Conservation (phyloP, 2,797 vertebrate species). For the Malacoctenus gilli region DNA sequence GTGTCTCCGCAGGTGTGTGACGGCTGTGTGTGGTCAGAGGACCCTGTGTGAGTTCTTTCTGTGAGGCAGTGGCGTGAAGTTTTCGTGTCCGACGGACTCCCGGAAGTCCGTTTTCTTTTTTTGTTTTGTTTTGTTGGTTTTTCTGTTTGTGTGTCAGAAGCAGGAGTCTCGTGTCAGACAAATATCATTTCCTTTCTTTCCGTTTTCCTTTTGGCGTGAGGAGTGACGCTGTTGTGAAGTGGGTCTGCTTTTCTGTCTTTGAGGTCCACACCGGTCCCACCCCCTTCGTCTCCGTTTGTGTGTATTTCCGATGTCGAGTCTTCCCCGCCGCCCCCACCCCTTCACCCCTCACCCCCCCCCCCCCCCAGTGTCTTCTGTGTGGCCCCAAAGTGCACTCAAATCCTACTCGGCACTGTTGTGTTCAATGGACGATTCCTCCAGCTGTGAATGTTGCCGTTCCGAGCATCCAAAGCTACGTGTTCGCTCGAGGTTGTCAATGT, state of each 20-base stretch:
- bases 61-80: conserved; percentile 56
- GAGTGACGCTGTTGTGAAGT: conserved; percentile 61
- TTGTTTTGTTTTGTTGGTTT: conserved; percentile 58
- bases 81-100: conserved; percentile 41
- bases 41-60: conserved; percentile 41
- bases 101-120: conserved; percentile 34
- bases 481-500: conserved; percentile 42
- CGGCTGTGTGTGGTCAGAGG: conserved; percentile 57
- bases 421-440: conserved; percentile 51
- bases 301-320: conserved; percentile 52
- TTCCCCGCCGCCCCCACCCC: conserved; percentile 55
- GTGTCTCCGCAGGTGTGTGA: conserved; percentile 62
- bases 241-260: conserved; percentile 75
- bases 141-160: conserved; percentile 61
- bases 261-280: conserved; percentile 57
- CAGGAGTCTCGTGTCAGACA: conserved; percentile 43
- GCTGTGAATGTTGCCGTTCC: conserved; percentile 62
- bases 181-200: conserved; percentile 28
- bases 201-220: conserved; percentile 41
- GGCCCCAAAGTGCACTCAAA: conserved; percentile 50
- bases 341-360: background rate
- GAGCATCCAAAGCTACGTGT: conserved; percentile 37
- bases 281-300: conserved; percentile 37
- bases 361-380: conserved; percentile 1
- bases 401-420: conserved; percentile 56